A percentile compares a stretch with the other conserved stretches of the same genome.
These are phyloP conservation scores for Acanthosepion esculentum DNA, from an alignment of 2,888 invertebrate species.

Conservation along the genomic window DNA sequence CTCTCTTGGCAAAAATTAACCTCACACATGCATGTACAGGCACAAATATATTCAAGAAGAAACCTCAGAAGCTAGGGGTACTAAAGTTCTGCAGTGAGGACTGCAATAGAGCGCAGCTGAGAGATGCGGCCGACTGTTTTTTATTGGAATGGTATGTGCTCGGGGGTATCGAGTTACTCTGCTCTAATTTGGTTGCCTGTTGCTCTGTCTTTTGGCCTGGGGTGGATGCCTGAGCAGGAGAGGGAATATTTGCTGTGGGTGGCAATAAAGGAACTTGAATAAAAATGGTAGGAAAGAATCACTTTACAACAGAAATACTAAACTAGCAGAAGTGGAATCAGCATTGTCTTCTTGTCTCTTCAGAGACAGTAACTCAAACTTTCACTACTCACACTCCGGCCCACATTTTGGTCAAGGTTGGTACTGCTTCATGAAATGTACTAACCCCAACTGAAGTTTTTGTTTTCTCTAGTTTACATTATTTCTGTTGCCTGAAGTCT, in stretches of 20 bases:
- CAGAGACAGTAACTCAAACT: not conserved
- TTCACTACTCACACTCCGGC: not conserved
- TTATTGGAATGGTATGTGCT: not conserved
- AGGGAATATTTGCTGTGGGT: not conserved
- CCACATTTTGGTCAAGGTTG: not conserved
- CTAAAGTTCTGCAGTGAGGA: not conserved
- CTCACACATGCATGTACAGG: too few species aligned
- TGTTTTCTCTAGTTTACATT: too few species aligned
- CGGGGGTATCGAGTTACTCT: not conserved
- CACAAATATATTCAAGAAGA: too few species aligned
- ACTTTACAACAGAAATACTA: too few species aligned
- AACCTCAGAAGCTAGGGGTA: too few species aligned
- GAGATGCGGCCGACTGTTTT: not conserved
- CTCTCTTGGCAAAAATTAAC: too few species aligned
- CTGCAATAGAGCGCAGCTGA: not conserved
- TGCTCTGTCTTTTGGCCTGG: not conserved
- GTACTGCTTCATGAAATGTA: too few species aligned
- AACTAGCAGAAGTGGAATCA: not conserved
- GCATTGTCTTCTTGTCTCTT: not conserved
- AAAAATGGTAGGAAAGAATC: not conserved
- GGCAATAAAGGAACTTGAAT: not conserved
- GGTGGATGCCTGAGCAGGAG: not conserved
- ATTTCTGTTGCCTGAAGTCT: too few species aligned
- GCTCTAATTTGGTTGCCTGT: conserved; percentile 11
- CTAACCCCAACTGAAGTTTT: too few species aligned